Evolutionary conservation across 2,888 invertebrate species (phyloP).

Genomic region (Cerastis leucographa): DNA sequence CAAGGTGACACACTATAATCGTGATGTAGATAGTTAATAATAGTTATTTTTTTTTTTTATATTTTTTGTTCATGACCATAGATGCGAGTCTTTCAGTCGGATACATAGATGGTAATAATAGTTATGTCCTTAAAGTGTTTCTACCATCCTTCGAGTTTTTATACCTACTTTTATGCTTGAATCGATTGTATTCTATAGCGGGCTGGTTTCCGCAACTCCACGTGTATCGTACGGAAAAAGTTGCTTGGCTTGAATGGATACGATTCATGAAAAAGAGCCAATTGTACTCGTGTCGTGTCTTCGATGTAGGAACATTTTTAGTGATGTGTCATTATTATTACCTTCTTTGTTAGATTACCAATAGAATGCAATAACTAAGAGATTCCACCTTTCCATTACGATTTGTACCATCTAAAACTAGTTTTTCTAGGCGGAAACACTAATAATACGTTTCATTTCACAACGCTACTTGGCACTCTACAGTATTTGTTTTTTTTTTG

Average conservation of each 20-base stretch:
- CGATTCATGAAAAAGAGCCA: not conserved
- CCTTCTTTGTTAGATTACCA: not conserved
- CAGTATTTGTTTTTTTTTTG: not conserved
- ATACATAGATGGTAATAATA: too few relatives aligned
- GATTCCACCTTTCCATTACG: not conserved
- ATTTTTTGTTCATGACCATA: too few relatives aligned
- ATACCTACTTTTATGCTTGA: not conserved
- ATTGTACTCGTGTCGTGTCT: not conserved
- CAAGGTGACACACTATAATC: too few relatives aligned
- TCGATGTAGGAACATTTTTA: not conserved
- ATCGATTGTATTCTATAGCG: too few relatives aligned
- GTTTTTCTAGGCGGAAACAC: not conserved
- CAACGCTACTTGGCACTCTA: not conserved
- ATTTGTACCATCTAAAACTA: not conserved
- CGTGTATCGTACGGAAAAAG: too few relatives aligned
- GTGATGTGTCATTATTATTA: not conserved
- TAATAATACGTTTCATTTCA: slow-evolving; percentile 23
- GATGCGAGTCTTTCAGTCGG: too few relatives aligned
- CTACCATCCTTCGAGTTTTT: not conserved
- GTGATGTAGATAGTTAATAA: not conserved
- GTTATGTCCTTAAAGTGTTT: not conserved
- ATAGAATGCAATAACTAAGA: not conserved
- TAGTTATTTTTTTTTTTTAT: too few relatives aligned
- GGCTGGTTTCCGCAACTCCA: too few relatives aligned
- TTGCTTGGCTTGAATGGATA: too few relatives aligned